These are phyloP conservation scores for Limnephilus auricula DNA, from an alignment of 2,888 invertebrate genomes.

Conservation along the genomic window DNA sequence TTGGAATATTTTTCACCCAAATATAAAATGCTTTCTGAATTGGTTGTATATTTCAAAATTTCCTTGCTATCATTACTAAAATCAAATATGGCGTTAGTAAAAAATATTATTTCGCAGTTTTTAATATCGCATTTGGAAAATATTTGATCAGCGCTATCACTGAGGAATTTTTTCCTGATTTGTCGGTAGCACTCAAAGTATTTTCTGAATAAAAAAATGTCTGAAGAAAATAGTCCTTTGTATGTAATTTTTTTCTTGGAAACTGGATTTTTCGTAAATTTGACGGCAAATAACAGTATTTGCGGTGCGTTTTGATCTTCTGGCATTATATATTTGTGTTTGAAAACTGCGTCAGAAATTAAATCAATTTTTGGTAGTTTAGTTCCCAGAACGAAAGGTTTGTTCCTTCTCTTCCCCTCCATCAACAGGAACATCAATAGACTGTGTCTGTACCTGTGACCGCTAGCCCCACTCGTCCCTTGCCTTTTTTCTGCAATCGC, in stretches of 20 bases:
- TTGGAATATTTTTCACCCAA: neutral
- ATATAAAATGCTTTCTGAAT: neutral
- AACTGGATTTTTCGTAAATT: neutral
- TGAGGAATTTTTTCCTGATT: neutral
- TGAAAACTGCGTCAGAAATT: neutral
- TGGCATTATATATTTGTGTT: neutral
- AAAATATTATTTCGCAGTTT: neutral
- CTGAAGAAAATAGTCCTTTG: neutral
- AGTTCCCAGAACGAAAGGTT: neutral
- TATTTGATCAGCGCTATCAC: neutral
- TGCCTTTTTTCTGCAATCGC: neutral
- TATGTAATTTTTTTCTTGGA: neutral
- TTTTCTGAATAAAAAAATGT: neutral
- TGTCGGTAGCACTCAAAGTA: neutral
- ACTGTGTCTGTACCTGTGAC: neutral
- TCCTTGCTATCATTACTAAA: neutral
- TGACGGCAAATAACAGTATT: neutral
- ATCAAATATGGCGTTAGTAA: slow-evolving; percentile 9
- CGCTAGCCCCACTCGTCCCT: neutral
- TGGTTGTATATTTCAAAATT: neutral
- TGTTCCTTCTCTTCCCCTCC: neutral
- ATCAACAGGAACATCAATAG: neutral
- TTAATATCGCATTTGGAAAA: neutral
- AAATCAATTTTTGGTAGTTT: neutral
- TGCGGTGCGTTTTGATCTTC: neutral